Evolutionary conservation across 2,888 invertebrate species (phyloP).

Genomic region (Anodontia alba): DNA sequence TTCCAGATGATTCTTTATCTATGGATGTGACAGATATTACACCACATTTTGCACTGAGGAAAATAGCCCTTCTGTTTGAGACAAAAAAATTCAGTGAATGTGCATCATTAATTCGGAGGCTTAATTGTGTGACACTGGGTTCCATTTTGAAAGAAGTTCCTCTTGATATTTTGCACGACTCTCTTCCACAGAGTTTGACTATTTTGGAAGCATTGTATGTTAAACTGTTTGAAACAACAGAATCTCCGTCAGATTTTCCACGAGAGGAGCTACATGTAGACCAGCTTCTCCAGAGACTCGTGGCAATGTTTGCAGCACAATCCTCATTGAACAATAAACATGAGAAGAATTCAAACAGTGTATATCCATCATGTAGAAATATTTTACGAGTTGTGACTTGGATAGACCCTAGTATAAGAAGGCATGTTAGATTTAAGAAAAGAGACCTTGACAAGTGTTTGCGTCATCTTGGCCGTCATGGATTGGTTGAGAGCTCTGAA

Average conservation of each 20-base stretch:
- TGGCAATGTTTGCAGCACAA: constrained; percentile 89
- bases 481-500: constrained; percentile 88
- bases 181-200: constrained; percentile 94
- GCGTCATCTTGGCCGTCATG: constrained; percentile 94
- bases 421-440: constrained; percentile 89
- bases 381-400: constrained; percentile 85
- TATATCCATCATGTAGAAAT: constrained; percentile 73
- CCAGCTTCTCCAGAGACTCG: constrained; percentile 93
- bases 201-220: constrained; percentile 93
- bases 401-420: constrained; percentile 87
- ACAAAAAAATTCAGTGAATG: constrained; percentile 95
- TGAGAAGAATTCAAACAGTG: constrained; percentile 73
- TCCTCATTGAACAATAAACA: constrained; percentile 59
- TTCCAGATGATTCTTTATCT: constrained; percentile 70
- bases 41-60: constrained; percentile 86
- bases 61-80: constrained; percentile 92
- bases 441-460: constrained; percentile 93
- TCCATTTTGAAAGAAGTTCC: constrained; percentile 89
- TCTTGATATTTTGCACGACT: constrained; percentile 94
- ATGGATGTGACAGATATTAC: constrained; percentile 83
- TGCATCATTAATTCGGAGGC: constrained; percentile 92
- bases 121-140: constrained; percentile 92
- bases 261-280: constrained; percentile 88
- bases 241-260: constrained; percentile 80
- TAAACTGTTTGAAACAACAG: constrained; percentile 86